These are phyloP conservation scores for Synanthedon tipuliformis DNA, from an alignment of 2,888 invertebrate species.

Conservation along the genomic window DNA sequence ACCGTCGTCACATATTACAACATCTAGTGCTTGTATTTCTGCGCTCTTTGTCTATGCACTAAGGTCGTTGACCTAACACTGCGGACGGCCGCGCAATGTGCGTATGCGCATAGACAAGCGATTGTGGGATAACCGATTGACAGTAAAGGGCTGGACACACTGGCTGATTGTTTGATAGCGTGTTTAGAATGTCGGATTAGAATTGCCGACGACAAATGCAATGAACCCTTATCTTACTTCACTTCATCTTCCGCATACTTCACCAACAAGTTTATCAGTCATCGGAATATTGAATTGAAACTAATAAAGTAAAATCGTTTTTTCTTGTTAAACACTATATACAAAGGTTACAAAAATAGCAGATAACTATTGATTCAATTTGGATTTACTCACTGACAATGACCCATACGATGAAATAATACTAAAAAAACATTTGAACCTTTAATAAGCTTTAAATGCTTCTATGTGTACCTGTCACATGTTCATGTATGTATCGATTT, in stretches of 20 bases:
- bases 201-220: not conserved
- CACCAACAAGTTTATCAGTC: not conserved
- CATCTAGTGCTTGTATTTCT: conserved; percentile 24
- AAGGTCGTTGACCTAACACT: conserved; percentile 50
- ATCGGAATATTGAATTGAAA: too few species aligned
- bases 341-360: too few species aligned
- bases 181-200: not conserved
- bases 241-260: not conserved
- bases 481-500: too few species aligned
- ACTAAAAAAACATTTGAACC: too few species aligned
- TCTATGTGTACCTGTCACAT: too few species aligned
- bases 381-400: too few species aligned
- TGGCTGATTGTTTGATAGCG: not conserved
- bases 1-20: not conserved
- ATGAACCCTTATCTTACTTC: not conserved
- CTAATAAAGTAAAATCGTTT: too few species aligned
- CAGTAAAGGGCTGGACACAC: not conserved
- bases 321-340: too few species aligned
- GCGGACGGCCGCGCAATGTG: conserved; percentile 30
- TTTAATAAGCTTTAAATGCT: too few species aligned
- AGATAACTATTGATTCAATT: too few species aligned
- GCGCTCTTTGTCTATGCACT: conserved; percentile 13
- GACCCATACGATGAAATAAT: too few species aligned
- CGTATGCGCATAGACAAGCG: conserved; percentile 40
- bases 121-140: conserved; percentile 39